Percentiles rank a stretch among this genome's conserved stretches.
Evolutionary conservation across 2,797 vertebrate genomes (phyloP).

Genomic region (Molossus molossus): DNA sequence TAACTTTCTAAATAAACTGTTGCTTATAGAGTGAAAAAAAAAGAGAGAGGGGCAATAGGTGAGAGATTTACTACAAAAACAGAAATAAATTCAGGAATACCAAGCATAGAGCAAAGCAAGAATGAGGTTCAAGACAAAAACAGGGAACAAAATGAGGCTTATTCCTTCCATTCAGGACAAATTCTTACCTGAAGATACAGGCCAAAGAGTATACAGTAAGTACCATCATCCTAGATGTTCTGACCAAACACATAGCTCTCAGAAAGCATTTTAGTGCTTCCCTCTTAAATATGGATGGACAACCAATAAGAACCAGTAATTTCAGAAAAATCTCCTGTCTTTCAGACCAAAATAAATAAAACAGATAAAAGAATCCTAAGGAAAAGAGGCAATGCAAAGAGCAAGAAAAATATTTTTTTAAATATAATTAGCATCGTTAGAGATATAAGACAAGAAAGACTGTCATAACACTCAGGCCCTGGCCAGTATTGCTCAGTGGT

Average conservation of each 20-base stretch:
- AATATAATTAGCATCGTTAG: constrained; percentile 36
- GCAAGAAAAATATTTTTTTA: background rate
- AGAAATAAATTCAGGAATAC: constrained; percentile 49
- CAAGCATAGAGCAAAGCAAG: constrained; percentile 2
- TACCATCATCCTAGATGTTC: constrained; percentile 20
- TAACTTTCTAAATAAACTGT: background rate
- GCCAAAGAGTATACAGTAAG: constrained; percentile 13
- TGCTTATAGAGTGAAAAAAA: background rate
- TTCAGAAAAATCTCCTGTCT: constrained; percentile 32
- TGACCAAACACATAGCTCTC: background rate
- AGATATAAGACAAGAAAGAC: background rate
- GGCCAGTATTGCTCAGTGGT: too few species aligned
- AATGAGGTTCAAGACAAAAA: background rate
- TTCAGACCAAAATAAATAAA: constrained; percentile 46
- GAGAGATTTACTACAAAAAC: constrained; percentile 53
- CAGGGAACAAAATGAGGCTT: constrained; percentile 15
- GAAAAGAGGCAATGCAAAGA: constrained; percentile 17
- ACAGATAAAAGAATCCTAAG: constrained; percentile 35
- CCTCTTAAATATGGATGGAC: background rate
- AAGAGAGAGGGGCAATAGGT: background rate
- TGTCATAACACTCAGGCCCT: background rate
- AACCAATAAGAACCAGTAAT: constrained; percentile 60
- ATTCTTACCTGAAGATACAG: constrained; percentile 46
- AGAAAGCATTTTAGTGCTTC: background rate
- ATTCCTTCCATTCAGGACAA: background rate